Percentiles rank a stretch among this genome's conserved stretches.
Evolutionary conservation across 2,888 invertebrate genomes (phyloP).

Genomic region (Pecten maximus): DNA sequence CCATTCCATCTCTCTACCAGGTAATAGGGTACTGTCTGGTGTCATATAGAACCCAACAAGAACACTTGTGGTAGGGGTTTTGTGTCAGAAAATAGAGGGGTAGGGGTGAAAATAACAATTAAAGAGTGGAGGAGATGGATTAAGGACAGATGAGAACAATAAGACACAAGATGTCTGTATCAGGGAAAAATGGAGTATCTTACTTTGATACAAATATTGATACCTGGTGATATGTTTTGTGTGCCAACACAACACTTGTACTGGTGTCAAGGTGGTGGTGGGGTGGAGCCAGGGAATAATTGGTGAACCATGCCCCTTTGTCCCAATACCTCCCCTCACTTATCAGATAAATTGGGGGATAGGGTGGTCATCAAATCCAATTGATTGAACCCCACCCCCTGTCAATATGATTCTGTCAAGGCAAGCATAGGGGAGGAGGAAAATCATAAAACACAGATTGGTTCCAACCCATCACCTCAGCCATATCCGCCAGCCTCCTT

Average conservation of each 20-base stretch:
- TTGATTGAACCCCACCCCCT: neutral
- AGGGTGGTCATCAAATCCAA: neutral
- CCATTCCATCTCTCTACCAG: neutral
- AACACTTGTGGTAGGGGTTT: too few species aligned
- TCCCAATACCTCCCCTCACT: neutral
- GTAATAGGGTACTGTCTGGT: neutral
- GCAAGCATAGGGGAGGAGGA: neutral
- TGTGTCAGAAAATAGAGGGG: neutral
- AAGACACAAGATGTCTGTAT: neutral
- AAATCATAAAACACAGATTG: neutral
- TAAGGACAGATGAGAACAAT: neutral
- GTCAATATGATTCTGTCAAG: slow-evolving; percentile 9
- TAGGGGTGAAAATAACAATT: neutral
- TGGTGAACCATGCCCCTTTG: neutral
- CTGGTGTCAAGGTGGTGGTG: neutral
- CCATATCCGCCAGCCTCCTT: neutral
- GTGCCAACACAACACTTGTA: neutral
- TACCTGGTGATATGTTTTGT: too few species aligned
- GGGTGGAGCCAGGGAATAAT: neutral
- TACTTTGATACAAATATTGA: too few species aligned
- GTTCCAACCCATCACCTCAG: neutral
- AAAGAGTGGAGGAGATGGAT: neutral
- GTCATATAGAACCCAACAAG: neutral
- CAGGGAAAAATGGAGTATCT: neutral
- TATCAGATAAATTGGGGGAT: neutral